These are phyloP conservation scores for Caracal caracal DNA, from an alignment of 2,113 vertebrate genomes.

Conservation along the genomic window DNA sequence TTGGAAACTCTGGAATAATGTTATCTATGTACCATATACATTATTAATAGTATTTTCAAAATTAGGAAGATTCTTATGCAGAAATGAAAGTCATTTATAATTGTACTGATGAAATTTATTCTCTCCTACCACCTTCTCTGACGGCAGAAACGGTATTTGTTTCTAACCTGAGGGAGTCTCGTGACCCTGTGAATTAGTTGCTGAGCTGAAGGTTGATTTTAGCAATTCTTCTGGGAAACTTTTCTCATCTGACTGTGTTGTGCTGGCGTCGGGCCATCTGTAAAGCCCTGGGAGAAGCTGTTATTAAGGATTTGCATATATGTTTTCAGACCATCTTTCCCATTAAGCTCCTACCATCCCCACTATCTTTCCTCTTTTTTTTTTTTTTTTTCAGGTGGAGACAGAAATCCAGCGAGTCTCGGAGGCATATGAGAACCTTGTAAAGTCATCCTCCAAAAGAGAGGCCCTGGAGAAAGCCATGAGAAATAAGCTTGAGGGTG, in stretches of 20 bases:
- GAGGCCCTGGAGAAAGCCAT: constrained; percentile 98
- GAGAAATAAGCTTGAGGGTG: constrained; percentile 98
- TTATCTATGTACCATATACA: background rate
- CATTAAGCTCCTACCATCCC: background rate
- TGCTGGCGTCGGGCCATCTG: background rate
- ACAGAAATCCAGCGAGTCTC: constrained; percentile 98
- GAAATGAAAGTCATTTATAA: constrained; percentile 47
- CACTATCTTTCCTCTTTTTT: background rate
- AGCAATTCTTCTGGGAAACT: background rate
- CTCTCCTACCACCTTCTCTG: background rate
- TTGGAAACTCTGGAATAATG: background rate
- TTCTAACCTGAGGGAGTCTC: constrained; percentile 4
- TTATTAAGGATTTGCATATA: background rate
- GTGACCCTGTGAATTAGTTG: background rate
- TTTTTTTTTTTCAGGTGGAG: constrained; percentile 89
- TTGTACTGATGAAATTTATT: background rate
- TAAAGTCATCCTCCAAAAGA: constrained; percentile 97
- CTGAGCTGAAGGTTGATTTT: background rate
- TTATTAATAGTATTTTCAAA: constrained; percentile 13
- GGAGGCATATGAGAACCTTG: constrained; percentile 97
- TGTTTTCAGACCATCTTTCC: constrained; percentile 26
- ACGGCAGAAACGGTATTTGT: background rate
- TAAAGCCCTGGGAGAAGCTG: background rate
- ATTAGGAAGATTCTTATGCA: background rate
- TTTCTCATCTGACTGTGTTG: background rate